Conservation (phyloP, 2,888 invertebrate species). For the Galerucella nymphaeae region DNA sequence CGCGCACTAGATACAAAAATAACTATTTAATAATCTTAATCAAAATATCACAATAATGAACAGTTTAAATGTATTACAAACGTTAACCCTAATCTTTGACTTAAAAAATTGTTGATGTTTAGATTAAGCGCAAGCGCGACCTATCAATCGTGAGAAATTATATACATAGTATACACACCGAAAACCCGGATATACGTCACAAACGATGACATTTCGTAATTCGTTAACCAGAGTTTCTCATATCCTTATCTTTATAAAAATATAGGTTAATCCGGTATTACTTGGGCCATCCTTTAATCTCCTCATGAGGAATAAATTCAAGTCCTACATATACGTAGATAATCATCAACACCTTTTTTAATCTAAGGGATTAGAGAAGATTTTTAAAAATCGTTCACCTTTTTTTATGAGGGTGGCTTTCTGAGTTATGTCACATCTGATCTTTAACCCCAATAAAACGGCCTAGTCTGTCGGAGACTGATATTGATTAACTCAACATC, state of each 20-base stretch:
- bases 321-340: not conserved
- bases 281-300: slow-evolving; percentile 2
- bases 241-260: not conserved
- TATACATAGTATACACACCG: no score
- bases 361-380: not conserved
- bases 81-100: no score
- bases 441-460: not conserved
- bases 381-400: not conserved
- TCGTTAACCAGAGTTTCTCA: not conserved
- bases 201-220: not conserved
- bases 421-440: slow-evolving; percentile 2
- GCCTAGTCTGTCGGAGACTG: not conserved
- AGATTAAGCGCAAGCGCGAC: no score
- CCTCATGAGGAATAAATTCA: not conserved
- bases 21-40: no score
- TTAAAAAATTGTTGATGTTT: no score
- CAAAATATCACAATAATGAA: no score
- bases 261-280: slow-evolving; percentile 16
- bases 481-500: not conserved
- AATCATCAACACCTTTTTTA: not conserved
- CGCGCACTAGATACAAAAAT: no score
- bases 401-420: not conserved
- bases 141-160: no score
- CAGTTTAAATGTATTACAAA: no score
- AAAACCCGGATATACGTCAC: no score